Evolutionary conservation across 2,888 invertebrate species (phyloP).

Genomic region (Polyploca ridens): DNA sequence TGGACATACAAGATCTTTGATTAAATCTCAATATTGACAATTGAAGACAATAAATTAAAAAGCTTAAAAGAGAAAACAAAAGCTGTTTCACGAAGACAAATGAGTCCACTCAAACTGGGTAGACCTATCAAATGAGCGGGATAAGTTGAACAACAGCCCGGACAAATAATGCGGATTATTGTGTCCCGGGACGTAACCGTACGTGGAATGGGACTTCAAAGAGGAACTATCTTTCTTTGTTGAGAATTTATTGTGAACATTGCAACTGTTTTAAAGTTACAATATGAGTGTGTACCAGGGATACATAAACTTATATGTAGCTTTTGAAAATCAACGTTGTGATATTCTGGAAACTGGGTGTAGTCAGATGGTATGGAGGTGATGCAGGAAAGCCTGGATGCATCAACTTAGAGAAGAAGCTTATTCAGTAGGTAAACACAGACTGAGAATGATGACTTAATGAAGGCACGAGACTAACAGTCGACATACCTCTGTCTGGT

Average conservation of each 20-base stretch:
- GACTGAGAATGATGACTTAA: no score
- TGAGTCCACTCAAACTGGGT: conserved; percentile 10
- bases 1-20: no score
- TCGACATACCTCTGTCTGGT: no score
- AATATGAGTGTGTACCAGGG: background rate
- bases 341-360: no score
- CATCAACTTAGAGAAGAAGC: no score
- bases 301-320: background rate
- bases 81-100: conserved; percentile 10
- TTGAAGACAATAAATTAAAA: background rate
- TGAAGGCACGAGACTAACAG: no score
- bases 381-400: no score
- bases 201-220: conserved; percentile 12
- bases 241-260: conserved; percentile 6
- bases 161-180: conserved; percentile 22
- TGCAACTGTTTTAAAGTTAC: conserved; percentile 13
- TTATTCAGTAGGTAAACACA: no score
- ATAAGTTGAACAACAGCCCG: conserved; percentile 23
- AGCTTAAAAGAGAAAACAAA: background rate
- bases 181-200: conserved; percentile 5
- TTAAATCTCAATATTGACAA: background rate
- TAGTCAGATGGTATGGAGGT: no score
- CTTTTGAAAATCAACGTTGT: background rate
- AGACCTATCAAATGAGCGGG: conserved; percentile 30
- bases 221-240: conserved; percentile 5